Base-by-base conservation (phyloP, 2,888 invertebrate species). In the Eugnorisma glareosa region DNA sequence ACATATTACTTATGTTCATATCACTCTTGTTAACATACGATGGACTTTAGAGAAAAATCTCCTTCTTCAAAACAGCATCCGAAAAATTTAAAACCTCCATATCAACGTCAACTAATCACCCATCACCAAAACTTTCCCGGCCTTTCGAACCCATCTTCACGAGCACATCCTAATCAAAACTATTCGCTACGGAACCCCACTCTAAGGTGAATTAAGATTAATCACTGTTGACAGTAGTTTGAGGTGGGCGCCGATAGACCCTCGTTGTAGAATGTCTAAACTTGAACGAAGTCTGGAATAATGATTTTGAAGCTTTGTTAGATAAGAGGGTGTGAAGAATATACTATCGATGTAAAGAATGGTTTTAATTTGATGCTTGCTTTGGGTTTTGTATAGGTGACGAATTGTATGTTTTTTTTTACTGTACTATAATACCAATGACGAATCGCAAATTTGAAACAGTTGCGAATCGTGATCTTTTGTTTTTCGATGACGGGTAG, bases 211-310 rank as follows among this genome's bases (percentile, higher is more conserved):
- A 92, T 91, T 90, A 91, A 92, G 92, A 92, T 92, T 92, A 92
- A 92, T 92, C 87, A 90, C 90, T 89, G 92, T 89, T 89, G 89
- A 89, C 88, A 89, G 84, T 87, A 92, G 91, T 92, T 92, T 88
- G 88, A 87, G 86, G 89, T 83, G 68, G 81, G 82, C 69, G 24
- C 64, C 67, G 63, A 83, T 85, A 70, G 82, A 85, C 83, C 86
- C 86, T 79, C 63, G 74, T 75, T 87, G 79, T 87, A 79, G 61
- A 74, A 80, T 80, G 85, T 88, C 85, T 71, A 86, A 90, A 90
- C 86, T 89, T 86, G 73, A 86, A 87, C 86, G 83, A 85, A 81
- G 73, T 88, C 83, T 86, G 67, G 79, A 80, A 86, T 86, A 86
- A 85, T 82, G 81, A 82, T 84, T 82, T 84, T 79, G 80, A 83